Evolutionary conservation across 1,140 invertebrate species (phyloP).

Genomic region (Pogonomyrmex barbatus): DNA sequence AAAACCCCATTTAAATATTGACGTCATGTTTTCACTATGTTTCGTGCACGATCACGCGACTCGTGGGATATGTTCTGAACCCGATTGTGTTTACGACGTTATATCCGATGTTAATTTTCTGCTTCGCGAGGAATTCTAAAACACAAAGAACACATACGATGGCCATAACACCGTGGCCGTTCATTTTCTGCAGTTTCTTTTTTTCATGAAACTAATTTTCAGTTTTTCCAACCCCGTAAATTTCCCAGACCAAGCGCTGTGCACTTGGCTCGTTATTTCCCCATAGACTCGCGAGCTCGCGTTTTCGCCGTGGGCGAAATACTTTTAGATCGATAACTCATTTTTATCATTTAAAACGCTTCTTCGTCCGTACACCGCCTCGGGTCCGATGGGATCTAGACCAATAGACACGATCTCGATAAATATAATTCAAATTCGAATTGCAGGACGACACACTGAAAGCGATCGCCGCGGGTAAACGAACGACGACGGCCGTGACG

Average conservation of each 20-base stretch:
- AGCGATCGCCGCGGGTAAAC: slow-evolving; percentile 25
- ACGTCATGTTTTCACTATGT: neutral
- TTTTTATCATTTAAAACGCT: slow-evolving; percentile 61
- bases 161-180: slow-evolving; percentile 3
- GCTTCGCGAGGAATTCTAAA: slow-evolving; percentile 8
- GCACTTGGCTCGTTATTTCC: slow-evolving; percentile 52
- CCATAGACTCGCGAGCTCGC: slow-evolving; percentile 54
- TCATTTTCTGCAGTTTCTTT: slow-evolving; percentile 5
- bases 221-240: slow-evolving; percentile 60
- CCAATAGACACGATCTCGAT: slow-evolving; percentile 39
- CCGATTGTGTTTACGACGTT: slow-evolving; percentile 14
- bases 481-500: slow-evolving; percentile 16
- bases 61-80: neutral
- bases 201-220: slow-evolving; percentile 61
- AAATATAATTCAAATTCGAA: slow-evolving; percentile 48
- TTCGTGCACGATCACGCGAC: slow-evolving; percentile 23
- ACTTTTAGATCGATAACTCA: slow-evolving; percentile 58
- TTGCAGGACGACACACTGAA: neutral
- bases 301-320: slow-evolving; percentile 53
- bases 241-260: slow-evolving; percentile 25
- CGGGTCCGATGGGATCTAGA: neutral
- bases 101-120: slow-evolving; percentile 30
- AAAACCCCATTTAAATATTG: slow-evolving; percentile 3
- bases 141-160: slow-evolving; percentile 32
- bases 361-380: slow-evolving; percentile 9